Evolutionary conservation across 2,797 vertebrate species (phyloP).

Genomic region (Pseudomugil gertrudae): DNA sequence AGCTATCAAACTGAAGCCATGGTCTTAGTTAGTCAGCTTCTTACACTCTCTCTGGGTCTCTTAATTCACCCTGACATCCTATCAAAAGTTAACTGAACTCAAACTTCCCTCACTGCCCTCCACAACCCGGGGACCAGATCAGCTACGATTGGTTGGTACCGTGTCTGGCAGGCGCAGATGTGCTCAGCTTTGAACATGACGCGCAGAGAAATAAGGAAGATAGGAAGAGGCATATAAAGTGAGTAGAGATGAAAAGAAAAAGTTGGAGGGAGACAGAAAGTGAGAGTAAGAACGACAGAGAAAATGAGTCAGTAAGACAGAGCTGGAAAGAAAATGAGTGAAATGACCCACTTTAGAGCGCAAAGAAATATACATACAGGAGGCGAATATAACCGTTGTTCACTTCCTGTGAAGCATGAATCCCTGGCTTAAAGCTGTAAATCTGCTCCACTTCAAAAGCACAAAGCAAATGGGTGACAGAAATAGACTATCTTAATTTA

Average conservation of each 20-base stretch:
- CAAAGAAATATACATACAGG: not conserved
- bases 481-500: slow-evolving; percentile 64
- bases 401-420: slow-evolving; percentile 35
- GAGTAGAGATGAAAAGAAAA: slow-evolving; percentile 13
- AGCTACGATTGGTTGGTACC: slow-evolving; percentile 35
- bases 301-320: slow-evolving; percentile 41
- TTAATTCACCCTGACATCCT: slow-evolving; percentile 68
- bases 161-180: slow-evolving; percentile 50
- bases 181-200: slow-evolving; percentile 54
- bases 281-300: slow-evolving; percentile 24
- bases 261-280: slow-evolving; percentile 24
- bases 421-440: slow-evolving; percentile 36
- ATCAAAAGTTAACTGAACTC: slow-evolving; percentile 67
- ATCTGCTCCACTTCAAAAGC: slow-evolving; percentile 57
- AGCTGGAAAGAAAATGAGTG: slow-evolving; percentile 27
- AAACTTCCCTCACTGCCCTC: slow-evolving; percentile 53
- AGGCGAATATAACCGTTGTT: slow-evolving; percentile 66
- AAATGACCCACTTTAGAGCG: slow-evolving; percentile 68
- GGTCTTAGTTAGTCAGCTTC: slow-evolving; percentile 28
- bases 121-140: slow-evolving; percentile 37
- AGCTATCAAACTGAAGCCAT: slow-evolving; percentile 34
- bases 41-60: slow-evolving; percentile 18
- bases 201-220: slow-evolving; percentile 10
- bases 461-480: slow-evolving; percentile 33
- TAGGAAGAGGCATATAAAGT: slow-evolving; percentile 4